phyloP scores from a whole-genome alignment of 2,113 vertebrate genomes.

The Alligator mississippiensis region DNA sequence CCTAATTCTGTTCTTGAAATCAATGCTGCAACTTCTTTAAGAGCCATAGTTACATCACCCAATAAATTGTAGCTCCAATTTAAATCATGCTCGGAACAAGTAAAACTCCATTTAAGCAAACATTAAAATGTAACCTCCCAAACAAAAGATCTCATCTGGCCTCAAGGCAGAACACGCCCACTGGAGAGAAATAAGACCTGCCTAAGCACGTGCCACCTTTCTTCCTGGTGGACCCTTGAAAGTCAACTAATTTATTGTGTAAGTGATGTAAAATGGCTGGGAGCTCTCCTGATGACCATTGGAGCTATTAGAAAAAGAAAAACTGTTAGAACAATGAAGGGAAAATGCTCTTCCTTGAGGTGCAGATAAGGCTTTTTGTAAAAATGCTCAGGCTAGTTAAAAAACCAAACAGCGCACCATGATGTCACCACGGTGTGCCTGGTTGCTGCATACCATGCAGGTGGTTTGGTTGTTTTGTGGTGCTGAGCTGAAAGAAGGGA shows the following conservation, averaged over 20 bases:
- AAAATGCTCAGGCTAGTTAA: neutral
- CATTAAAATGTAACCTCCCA: conserved; percentile 72
- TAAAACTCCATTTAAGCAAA: conserved; percentile 29
- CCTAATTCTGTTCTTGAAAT: neutral
- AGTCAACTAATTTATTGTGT: neutral
- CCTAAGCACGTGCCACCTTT: neutral
- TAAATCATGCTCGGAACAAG: conserved; percentile 53
- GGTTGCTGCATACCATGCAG: neutral
- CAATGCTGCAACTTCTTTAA: conserved; percentile 36
- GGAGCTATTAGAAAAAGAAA: neutral
- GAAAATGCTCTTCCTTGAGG: neutral
- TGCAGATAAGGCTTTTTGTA: neutral
- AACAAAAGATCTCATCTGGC: conserved; percentile 47
- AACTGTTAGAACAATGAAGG: neutral
- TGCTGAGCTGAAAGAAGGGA: neutral
- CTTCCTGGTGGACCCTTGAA: neutral
- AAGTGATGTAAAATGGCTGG: neutral
- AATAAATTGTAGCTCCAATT: conserved; percentile 1
- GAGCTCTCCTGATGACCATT: neutral
- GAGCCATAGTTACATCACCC: conserved; percentile 12
- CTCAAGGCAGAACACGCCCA: neutral
- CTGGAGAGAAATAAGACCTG: neutral
- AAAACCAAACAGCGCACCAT: neutral
- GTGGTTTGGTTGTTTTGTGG: neutral
- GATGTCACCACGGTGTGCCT: neutral